Conservation (phyloP, 2,888 invertebrate genomes). For the Mythimna impura region DNA sequence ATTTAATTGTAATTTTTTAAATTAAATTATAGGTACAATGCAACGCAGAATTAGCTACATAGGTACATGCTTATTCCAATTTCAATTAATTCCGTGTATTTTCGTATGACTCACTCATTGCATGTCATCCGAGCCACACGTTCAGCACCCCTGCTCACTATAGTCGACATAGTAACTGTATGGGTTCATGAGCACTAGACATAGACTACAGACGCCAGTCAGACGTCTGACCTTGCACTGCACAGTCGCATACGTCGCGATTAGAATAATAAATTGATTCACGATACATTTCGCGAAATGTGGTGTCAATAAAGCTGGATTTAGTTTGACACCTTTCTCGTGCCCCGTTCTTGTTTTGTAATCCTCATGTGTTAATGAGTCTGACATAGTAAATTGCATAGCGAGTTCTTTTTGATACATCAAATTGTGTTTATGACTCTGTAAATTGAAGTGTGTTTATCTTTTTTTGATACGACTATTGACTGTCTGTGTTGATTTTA, state of each 20-base stretch:
- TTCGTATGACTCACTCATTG: not conserved
- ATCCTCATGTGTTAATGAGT: no score
- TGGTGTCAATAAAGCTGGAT: not conserved
- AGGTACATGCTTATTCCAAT: not conserved
- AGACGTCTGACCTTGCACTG: slow-evolving; percentile 13
- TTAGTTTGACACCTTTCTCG: not conserved
- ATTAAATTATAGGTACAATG: no score
- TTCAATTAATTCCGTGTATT: not conserved
- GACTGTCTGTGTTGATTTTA: slow-evolving; percentile 1
- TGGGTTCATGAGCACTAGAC: not conserved
- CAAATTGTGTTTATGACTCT: slow-evolving; percentile 9
- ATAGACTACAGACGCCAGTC: slow-evolving; percentile 22
- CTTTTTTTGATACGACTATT: slow-evolving; percentile 1
- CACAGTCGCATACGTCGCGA: slow-evolving; percentile 11
- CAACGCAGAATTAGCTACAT: no score
- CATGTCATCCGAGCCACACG: not conserved
- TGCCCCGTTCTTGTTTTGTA: not conserved
- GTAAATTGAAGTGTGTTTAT: slow-evolving; percentile 11
- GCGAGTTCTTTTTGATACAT: not conserved
- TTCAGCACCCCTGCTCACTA: not conserved
- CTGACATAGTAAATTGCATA: slow-evolving; percentile 8
- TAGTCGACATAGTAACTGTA: not conserved
- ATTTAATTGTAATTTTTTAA: no score
- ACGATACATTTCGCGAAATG: not conserved
- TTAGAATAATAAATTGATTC: slow-evolving; percentile 4